Conservation (phyloP, 1,140 invertebrate genomes). For the Goniozus legneri region DNA sequence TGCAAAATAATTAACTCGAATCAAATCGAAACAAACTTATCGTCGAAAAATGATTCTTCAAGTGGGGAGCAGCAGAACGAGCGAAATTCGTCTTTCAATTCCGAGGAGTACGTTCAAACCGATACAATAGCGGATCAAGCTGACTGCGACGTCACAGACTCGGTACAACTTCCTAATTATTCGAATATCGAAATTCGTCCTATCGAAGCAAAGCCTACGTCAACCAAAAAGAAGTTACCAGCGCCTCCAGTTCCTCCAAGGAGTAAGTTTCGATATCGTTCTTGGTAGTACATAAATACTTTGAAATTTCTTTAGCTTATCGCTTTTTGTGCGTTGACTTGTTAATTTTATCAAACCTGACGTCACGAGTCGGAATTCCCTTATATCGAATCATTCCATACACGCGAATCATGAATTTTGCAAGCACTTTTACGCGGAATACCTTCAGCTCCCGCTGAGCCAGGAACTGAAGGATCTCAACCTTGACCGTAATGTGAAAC, state of each 20-base stretch:
- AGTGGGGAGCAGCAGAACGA: not conserved
- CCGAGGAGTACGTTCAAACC: conserved; percentile 6
- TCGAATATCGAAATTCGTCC: conserved; percentile 35
- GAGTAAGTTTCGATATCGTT: conserved; percentile 19
- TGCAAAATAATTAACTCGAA: not conserved
- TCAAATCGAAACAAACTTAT: too few relatives aligned
- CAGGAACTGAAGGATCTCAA: too few relatives aligned
- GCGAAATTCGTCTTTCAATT: not conserved
- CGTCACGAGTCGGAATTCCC: not conserved
- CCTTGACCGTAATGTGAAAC: too few relatives aligned
- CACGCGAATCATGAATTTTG: not conserved
- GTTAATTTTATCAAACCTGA: not conserved
- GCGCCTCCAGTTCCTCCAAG: conserved; percentile 43
- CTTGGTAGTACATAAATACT: not conserved
- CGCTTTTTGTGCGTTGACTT: not conserved
- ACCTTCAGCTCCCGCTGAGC: too few relatives aligned
- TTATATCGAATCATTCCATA: not conserved
- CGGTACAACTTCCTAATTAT: conserved; percentile 30
- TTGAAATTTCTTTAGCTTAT: not conserved
- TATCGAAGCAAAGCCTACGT: conserved; percentile 12
- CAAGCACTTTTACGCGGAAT: too few relatives aligned
- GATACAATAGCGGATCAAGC: conserved; percentile 5
- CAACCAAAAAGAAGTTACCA: conserved; percentile 27
- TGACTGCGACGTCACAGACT: conserved; percentile 10
- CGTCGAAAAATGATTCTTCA: too few relatives aligned